Evolutionary conservation across 2,888 invertebrate genomes (phyloP).

Genomic region (Escarpia spicata): DNA sequence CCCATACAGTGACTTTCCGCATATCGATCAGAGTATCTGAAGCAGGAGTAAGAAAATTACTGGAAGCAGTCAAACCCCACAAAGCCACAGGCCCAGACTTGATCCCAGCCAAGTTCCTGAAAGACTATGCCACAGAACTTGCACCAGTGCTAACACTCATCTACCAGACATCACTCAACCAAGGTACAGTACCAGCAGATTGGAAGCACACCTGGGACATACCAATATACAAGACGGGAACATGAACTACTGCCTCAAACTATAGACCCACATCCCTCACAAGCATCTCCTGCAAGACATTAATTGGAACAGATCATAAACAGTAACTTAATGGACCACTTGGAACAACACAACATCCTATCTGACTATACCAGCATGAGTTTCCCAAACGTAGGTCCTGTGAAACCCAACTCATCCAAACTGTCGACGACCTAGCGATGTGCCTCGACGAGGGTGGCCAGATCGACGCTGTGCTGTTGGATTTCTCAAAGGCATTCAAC

Average conservation of each 20-base stretch:
- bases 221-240: slow-evolving; percentile 42
- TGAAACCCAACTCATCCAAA: no score
- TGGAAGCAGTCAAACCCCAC: slow-evolving; percentile 30
- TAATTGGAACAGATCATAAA: slow-evolving; percentile 42
- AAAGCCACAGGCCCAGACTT: slow-evolving; percentile 36
- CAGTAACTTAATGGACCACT: slow-evolving; percentile 36
- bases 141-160: slow-evolving; percentile 36
- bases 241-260: slow-evolving; percentile 36
- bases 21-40: background rate
- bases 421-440: no score
- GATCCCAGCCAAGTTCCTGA: slow-evolving; percentile 35
- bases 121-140: slow-evolving; percentile 29
- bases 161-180: slow-evolving; percentile 28
- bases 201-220: slow-evolving; percentile 40
- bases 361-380: background rate
- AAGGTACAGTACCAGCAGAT: slow-evolving; percentile 32
- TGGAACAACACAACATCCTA: slow-evolving; percentile 36
- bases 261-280: slow-evolving; percentile 44
- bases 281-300: slow-evolving; percentile 37
- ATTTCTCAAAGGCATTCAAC: no score
- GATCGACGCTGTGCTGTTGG: no score
- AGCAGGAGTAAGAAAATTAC: background rate
- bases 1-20: background rate
- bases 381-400: no score
- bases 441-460: no score